These are phyloP conservation scores for Clepsis dumicolana DNA, from an alignment of 2,888 invertebrate species.

Conservation along the genomic window DNA sequence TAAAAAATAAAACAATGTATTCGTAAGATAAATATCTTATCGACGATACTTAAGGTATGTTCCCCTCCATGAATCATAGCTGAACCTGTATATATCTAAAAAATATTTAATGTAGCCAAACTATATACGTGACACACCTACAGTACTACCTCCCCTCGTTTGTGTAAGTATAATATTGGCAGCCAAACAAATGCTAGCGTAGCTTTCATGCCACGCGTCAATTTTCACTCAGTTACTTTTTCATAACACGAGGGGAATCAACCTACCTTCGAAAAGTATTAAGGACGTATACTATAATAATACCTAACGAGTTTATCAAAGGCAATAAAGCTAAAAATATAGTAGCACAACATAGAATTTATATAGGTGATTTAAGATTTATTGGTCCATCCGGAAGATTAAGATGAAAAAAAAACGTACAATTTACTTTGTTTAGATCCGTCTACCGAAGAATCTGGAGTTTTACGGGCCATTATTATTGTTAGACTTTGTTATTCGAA, in stretches of 20 bases:
- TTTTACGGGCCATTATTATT: conserved; percentile 36
- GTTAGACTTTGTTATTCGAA: conserved; percentile 22
- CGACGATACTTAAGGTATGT: no score
- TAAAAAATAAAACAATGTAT: no score
- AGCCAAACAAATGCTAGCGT: conserved; percentile 5
- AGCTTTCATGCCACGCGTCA: conserved; percentile 5
- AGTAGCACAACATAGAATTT: conserved; percentile 27
- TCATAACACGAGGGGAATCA: not conserved
- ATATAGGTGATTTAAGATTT: conserved; percentile 31
- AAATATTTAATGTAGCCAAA: conserved; percentile 3
- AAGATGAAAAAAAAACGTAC: conserved; percentile 33
- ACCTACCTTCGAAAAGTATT: not conserved
- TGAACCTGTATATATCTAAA: no score
- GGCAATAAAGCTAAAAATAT: conserved; percentile 24
- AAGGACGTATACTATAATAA: not conserved
- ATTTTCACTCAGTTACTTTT: conserved; percentile 1
- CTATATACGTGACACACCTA: conserved; percentile 6
- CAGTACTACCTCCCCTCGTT: conserved; percentile 6
- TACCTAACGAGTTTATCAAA: not conserved
- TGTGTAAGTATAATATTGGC: not conserved
- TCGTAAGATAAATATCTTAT: no score
- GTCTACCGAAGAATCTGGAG: conserved; percentile 2
- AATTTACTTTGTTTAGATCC: conserved; percentile 16
- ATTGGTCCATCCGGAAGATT: conserved; percentile 21
- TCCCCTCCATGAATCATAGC: no score